phyloP scores from a whole-genome alignment of 2,888 invertebrate species.

The Noctua janthe region DNA sequence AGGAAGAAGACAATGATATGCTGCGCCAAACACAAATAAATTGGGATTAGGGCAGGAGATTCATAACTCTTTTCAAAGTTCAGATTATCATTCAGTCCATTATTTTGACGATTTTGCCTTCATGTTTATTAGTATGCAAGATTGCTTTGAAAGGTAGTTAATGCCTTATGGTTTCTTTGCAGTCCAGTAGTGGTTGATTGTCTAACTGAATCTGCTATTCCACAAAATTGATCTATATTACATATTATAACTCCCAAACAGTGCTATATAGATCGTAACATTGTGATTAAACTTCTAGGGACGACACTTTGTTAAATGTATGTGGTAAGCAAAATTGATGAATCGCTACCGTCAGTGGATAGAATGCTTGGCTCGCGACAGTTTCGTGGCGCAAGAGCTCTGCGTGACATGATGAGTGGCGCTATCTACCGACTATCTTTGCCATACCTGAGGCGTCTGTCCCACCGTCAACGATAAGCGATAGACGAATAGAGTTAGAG shows the following conservation, averaged over 20 bases:
- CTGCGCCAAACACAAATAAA: not conserved
- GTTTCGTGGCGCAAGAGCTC: slow-evolving; percentile 49
- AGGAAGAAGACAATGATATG: not conserved
- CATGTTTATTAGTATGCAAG: too few relatives aligned
- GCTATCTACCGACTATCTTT: slow-evolving; percentile 39
- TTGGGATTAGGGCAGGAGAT: not conserved
- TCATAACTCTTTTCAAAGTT: not conserved
- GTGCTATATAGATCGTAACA: not conserved
- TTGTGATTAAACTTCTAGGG: not conserved
- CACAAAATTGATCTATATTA: not conserved
- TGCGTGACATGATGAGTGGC: slow-evolving; percentile 47
- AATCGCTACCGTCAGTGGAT: slow-evolving; percentile 36
- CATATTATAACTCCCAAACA: not conserved
- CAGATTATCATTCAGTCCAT: too few relatives aligned
- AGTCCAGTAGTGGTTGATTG: not conserved
- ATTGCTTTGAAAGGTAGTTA: not conserved
- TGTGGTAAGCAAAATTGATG: slow-evolving; percentile 41
- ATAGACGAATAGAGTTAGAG: not conserved
- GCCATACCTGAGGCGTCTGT: not conserved
- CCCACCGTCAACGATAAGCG: not conserved
- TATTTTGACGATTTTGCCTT: too few relatives aligned
- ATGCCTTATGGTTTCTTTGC: not conserved
- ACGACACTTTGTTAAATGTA: not conserved
- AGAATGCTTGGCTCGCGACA: slow-evolving; percentile 61
- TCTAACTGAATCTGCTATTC: not conserved